Evolutionary conservation across 2,797 vertebrate genomes (phyloP).

Genomic region (Lerista edwardsae): DNA sequence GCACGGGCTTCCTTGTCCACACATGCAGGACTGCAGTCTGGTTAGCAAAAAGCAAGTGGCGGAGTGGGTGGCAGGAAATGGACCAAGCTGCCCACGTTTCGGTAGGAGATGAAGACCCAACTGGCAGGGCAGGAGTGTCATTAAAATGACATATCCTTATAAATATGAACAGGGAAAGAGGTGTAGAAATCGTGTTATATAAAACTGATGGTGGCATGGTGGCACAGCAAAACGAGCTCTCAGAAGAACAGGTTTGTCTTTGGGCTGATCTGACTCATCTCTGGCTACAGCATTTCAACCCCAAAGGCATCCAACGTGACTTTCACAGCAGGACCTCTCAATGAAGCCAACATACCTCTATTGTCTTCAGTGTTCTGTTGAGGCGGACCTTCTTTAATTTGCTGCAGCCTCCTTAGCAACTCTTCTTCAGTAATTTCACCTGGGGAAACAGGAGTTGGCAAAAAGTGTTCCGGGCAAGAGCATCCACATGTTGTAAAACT

Average conservation of each 20-base stretch:
- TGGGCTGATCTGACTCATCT: constrained; percentile 42
- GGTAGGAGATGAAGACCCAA: no score
- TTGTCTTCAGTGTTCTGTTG: constrained; percentile 86
- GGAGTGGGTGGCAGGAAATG: no score
- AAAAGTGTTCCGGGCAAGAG: constrained; percentile 68
- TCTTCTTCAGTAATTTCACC: constrained; percentile 98
- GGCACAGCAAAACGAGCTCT: background rate
- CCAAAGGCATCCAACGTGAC: no score
- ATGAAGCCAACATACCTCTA: constrained; percentile 80
- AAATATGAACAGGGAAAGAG: background rate
- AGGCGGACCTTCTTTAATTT: constrained; percentile 93
- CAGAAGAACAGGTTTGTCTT: background rate
- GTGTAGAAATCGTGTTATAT: background rate
- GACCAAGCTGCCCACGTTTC: no score
- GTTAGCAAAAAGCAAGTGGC: no score
- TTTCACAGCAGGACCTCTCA: background rate
- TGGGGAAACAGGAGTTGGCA: constrained; percentile 75
- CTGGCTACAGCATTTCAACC: background rate
- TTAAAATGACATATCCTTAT: no score
- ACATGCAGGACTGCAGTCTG: no score
- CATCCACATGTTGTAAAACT: background rate
- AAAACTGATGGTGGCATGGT: no score
- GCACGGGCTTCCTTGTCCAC: no score
- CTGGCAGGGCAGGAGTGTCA: no score
- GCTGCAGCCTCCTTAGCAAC: constrained; percentile 92